Evolutionary conservation across 2,888 invertebrate genomes (phyloP), one percentile per base, ranked within the genome.

Genomic region (Drosophila stalkeri): DNA sequence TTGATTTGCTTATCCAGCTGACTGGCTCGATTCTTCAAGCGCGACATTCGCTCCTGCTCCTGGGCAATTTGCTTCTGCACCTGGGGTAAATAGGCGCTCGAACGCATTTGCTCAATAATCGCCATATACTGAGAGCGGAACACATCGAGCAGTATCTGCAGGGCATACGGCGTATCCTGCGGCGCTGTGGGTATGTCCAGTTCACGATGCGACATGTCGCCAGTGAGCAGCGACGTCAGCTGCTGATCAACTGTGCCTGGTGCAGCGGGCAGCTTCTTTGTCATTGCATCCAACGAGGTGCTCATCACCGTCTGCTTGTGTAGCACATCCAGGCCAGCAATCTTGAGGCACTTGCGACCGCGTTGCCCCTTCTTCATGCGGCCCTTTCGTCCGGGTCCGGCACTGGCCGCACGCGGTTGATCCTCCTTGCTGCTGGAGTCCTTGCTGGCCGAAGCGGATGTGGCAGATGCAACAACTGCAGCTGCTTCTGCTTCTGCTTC

Each of bases 201-300:
- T 93, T 98, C 98, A 64, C 96, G 95, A 92, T 98, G 98, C 72
- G 96, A 94, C 90, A 95, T 94, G 86, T 94, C 94, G 63, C 95
- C 94, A 47, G 96, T 96, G 61, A 98, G 94, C 75, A 98, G 93
- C 51, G 96, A 96, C 5, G 97, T 97, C 69, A 98, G 94, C 82
- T 98, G 97, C 92, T 98, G 98, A 93, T 97, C 98, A 68, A 98
- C 97, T 92, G 97, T 97, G 62, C 98, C 98, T 12, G 97, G 98
- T 54, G 98, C 98, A 37, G 98, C 97, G 44, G 97, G 97, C 76
- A 96, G 94, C 92, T 96, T 96, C 90, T 96, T 96, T 11, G 96
- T 95, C 86, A 94, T 94, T 55, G 95, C 94, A 91, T 96, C 96
- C 60, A 96, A 95, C 27, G 97, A 96, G 20, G 98, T 98, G 91